Evolutionary conservation across 2,797 vertebrate species (phyloP).

Genomic region (Coluber constrictor): DNA sequence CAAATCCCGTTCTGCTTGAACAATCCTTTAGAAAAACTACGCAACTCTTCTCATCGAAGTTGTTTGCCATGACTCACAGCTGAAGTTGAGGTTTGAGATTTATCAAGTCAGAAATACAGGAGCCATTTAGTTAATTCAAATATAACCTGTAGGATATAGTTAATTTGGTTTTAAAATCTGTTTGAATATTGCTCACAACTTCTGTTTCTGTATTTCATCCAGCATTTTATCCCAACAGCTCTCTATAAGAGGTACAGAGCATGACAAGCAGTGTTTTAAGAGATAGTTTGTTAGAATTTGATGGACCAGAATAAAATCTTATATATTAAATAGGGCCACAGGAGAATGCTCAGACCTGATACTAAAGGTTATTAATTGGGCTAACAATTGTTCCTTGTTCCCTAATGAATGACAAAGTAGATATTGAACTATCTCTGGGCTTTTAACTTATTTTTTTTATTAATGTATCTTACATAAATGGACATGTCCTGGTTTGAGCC

Average conservation of each 20-base stretch:
- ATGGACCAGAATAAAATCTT: neutral
- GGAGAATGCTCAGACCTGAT: neutral
- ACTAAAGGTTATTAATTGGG: slow-evolving; percentile 14
- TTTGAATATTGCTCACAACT: neutral
- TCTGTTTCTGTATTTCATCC: neutral
- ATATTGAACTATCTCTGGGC: neutral
- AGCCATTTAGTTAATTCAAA: neutral
- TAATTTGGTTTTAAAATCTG: neutral
- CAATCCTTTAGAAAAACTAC: neutral
- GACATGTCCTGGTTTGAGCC: slow-evolving; percentile 61
- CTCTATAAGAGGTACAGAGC: neutral
- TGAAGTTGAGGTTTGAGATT: neutral
- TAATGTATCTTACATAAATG: slow-evolving; percentile 44
- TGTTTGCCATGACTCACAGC: neutral
- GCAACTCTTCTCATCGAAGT: neutral
- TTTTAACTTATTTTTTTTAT: slow-evolving; percentile 35
- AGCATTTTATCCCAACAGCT: slow-evolving; percentile 2
- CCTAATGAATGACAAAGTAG: slow-evolving; percentile 1
- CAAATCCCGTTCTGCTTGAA: neutral
- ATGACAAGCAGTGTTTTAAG: neutral
- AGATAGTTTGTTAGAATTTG: neutral
- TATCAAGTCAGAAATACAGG: neutral
- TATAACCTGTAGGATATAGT: neutral
- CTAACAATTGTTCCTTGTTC: neutral
- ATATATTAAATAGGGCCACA: neutral